Base-by-base conservation (phyloP, 2,113 vertebrate genomes). In the Poeciliopsis turrubarensis region DNA sequence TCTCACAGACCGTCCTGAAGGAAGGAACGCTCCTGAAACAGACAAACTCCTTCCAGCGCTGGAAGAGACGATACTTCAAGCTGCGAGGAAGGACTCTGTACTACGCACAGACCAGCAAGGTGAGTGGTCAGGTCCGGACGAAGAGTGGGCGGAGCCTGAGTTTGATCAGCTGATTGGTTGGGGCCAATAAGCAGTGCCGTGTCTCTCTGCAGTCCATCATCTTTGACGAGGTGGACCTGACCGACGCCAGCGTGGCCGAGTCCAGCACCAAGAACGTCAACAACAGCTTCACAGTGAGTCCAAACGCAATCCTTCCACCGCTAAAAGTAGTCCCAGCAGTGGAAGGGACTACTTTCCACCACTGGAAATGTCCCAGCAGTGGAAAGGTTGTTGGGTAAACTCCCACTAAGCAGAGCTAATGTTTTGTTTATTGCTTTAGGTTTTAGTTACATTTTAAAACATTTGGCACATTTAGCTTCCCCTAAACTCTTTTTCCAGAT, bases 191-290 rank as follows among this genome's bases (percentile, higher is more conserved):
- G 22, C 32, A 3, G 14, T 31, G 8, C 11, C 25, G 31, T 74
- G 9, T 73, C 2, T 77, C 39, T 86, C 86, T 91, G 1, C 83
- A 99, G 98, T 99, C 98, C 0, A 99, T 99, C 87, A 99, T 99
- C 92, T 99, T 99, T 87, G 98, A 99, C 63, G 98, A 99, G 66
- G 97, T 99, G 70, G 97, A 99, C 89, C 92, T 99, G 91, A 98
- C 96, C 0, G 98, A 99, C 41, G 98, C 97, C 79, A 99, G 98
- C 0, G 98, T 98, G 70, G 98, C 98, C 1, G 98, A 99, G 88
- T 98, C 97, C 84, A 99, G 98, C 94, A 99, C 97, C 79, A 99
- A 99, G 92, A 99, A 99, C 79, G 94, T 98, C 86, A 99, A 99
- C 95, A 99, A 99, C 94, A 99, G 97, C 89, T 99, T 99, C 84